Evolutionary conservation across 1,140 invertebrate genomes (phyloP), one percentile per base, ranked within the genome.

Genomic region (Drosophila fuyamai): DNA sequence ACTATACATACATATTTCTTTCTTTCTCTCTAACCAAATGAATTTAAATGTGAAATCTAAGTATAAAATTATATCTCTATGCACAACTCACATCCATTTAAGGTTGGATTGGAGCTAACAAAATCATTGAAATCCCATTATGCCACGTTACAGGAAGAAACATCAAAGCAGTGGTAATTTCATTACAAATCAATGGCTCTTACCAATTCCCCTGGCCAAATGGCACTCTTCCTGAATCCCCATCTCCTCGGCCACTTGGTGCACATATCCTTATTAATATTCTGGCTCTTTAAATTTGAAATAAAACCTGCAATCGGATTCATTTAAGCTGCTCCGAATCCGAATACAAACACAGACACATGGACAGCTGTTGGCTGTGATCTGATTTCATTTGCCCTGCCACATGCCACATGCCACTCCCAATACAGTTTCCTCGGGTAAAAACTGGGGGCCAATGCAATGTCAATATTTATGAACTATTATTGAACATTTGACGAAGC

Each of bases 361-460:
- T 16, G 47, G 12, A 54, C 13, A 29, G 35, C 23, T 54, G 46
- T 16, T 61, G 55, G 35, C 32, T 60, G 23, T 77, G 53, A 51
- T 63, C 61, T 76, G 81, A 84, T 80, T 76, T 72, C 67, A 80
- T 67, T 82, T 84, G 29, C 51, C 35, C 18, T 46, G 60, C 51
- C 65, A 76, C 65, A 79, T 76, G 74, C 63, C 81, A 55, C 65
- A 79, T 76, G 74, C 65, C 81, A 51, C 61, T 32, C 27, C 35
- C 55, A 14, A 58, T 58, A 32, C 35, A 47, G 65, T 67, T 65
- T 65, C 12, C 9, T n/a, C n/a, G 27, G n/a, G 29, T n/a, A 56
- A 54, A 66, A 41, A 29, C 44, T 23, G 40, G 23, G 10, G 27
- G 43, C 46, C 35, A 43, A 38, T 54, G 62, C 65, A 48, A 54